phyloP scores from a whole-genome alignment of 2,797 vertebrate species.

The Megaceryle alcyon region DNA sequence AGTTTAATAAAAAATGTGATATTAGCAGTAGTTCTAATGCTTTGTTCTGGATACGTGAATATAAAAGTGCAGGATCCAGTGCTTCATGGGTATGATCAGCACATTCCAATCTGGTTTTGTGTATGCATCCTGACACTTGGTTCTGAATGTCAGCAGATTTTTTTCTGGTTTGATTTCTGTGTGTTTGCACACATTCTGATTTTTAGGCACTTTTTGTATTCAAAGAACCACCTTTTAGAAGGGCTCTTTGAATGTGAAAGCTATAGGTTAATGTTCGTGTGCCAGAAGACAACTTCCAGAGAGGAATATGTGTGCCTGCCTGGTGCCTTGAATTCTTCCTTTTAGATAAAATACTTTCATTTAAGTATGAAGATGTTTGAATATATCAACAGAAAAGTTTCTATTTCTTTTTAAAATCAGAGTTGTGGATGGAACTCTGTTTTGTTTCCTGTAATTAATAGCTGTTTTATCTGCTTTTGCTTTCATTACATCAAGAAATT shows the following conservation, averaged over 20 bases:
- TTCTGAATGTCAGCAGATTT: background rate
- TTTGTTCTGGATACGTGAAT: background rate
- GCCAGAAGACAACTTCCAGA: background rate
- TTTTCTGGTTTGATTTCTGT: fast-evolving
- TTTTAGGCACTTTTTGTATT: background rate
- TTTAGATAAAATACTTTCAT: background rate
- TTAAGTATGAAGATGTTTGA: background rate
- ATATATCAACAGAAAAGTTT: background rate
- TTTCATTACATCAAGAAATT: background rate
- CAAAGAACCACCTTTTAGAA: background rate
- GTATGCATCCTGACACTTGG: background rate
- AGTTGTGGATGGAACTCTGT: conserved; percentile 3
- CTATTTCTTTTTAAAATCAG: background rate
- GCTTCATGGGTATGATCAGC: background rate
- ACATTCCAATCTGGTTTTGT: background rate
- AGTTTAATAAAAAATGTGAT: background rate
- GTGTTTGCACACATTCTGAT: fast-evolving
- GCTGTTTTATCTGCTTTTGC: background rate
- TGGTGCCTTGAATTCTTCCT: background rate
- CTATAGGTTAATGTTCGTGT: background rate
- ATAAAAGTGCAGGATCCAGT: background rate
- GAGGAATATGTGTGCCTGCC: background rate
- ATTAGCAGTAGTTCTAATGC: background rate
- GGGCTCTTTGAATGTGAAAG: background rate
- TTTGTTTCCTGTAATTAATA: background rate